Conservation (phyloP, 2,797 vertebrate genomes). For the Leptatherina wallacei region DNA sequence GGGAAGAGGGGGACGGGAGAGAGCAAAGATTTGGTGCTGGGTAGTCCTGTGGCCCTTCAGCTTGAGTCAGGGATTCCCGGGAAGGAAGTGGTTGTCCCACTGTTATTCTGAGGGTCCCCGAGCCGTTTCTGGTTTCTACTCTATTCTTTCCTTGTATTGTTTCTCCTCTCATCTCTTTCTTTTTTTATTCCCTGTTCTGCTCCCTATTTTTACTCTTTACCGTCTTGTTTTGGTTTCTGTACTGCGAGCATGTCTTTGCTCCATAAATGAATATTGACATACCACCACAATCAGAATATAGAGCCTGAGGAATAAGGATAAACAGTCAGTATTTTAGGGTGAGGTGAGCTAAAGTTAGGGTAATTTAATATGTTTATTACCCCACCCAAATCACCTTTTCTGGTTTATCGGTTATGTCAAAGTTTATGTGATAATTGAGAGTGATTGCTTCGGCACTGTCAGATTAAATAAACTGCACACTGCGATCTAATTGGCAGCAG, state of each 20-base stretch:
- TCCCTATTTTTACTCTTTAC: slow-evolving; percentile 45
- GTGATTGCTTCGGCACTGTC: slow-evolving; percentile 76
- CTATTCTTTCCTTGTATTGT: slow-evolving; percentile 57
- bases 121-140: slow-evolving; percentile 58
- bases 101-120: slow-evolving; percentile 79
- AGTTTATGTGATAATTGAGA: slow-evolving; percentile 81
- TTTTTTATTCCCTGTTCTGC: slow-evolving; percentile 6
- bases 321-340: slow-evolving; percentile 53
- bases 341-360: slow-evolving; percentile 40
- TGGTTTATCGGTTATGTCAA: slow-evolving; percentile 79
- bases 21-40: slow-evolving; percentile 62
- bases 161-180: slow-evolving; percentile 32
- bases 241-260: slow-evolving; percentile 28
- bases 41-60: slow-evolving; percentile 74
- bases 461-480: slow-evolving; percentile 82
- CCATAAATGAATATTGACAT: slow-evolving; percentile 65
- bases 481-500: slow-evolving; percentile 82
- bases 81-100: slow-evolving; percentile 82
- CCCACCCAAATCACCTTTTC: slow-evolving; percentile 42
- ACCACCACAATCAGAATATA: slow-evolving; percentile 43
- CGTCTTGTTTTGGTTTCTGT: slow-evolving; percentile 52
- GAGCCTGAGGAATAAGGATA: slow-evolving; percentile 39
- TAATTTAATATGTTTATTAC: slow-evolving; percentile 66
- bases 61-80: slow-evolving; percentile 80
- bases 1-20: slow-evolving; percentile 49